These are phyloP conservation scores for Sminthopsis crassicaudata DNA, from an alignment of 2,113 vertebrate species.

Conservation along the genomic window DNA sequence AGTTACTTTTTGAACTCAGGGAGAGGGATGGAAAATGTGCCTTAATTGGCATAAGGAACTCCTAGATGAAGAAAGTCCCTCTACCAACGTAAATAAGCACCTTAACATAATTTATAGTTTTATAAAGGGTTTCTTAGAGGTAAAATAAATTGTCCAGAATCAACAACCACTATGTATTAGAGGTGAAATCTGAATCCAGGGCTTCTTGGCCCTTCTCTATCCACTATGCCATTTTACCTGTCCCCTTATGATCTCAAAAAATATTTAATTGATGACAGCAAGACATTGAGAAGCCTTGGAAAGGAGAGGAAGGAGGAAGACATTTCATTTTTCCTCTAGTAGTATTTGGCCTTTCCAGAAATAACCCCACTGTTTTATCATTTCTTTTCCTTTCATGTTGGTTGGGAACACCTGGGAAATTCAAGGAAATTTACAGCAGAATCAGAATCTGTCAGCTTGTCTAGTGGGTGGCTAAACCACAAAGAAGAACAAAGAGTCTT, in stretches of 20 bases:
- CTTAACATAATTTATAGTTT: background rate
- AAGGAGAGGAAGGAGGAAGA: background rate
- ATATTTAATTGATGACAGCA: background rate
- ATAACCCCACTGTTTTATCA: conserved; percentile 9
- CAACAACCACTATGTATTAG: background rate
- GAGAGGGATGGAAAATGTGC: background rate
- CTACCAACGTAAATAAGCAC: background rate
- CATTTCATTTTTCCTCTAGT: background rate
- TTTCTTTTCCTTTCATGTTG: background rate
- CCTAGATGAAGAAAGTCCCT: background rate
- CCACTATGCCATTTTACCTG: background rate
- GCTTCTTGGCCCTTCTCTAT: background rate
- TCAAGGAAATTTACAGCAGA: conserved; percentile 20
- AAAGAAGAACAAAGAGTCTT: background rate
- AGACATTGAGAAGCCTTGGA: background rate
- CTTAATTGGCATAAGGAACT: background rate
- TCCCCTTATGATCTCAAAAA: background rate
- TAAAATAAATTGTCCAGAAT: background rate
- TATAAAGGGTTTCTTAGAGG: background rate
- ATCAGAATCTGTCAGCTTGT: background rate
- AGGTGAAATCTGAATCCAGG: background rate
- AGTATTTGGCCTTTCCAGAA: conserved; percentile 38
- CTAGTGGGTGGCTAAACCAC: background rate
- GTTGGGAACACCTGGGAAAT: conserved; percentile 2
- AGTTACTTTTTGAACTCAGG: background rate